phyloP scores from a whole-genome alignment of 2,797 vertebrate species.

The Gymnocypris eckloni region DNA sequence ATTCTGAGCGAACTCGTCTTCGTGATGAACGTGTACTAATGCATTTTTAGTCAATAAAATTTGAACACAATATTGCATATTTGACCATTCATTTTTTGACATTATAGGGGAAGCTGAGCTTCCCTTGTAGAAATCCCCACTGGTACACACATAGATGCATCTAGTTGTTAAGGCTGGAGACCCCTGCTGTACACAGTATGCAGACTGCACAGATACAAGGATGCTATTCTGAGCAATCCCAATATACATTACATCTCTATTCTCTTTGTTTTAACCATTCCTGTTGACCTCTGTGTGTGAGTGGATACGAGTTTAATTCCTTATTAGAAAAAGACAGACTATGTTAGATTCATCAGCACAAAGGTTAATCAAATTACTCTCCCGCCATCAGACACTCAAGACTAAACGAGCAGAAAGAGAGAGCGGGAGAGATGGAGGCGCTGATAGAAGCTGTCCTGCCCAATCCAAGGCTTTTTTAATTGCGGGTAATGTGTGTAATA shows the following conservation, averaged over 20 bases:
- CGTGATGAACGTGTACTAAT: too few relatives aligned
- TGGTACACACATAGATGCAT: neutral
- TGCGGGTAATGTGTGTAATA: slow-evolving; percentile 61
- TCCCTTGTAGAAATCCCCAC: too few relatives aligned
- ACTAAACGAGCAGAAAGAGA: slow-evolving; percentile 54
- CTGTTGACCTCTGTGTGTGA: slow-evolving; percentile 7
- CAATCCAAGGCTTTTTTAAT: slow-evolving; percentile 62
- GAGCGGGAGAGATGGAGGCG: slow-evolving; percentile 62
- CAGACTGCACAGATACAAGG: neutral
- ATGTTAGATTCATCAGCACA: slow-evolving; percentile 53
- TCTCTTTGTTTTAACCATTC: slow-evolving; percentile 1
- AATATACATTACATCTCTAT: neutral
- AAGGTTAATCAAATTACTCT: slow-evolving; percentile 65
- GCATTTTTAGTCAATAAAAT: too few relatives aligned
- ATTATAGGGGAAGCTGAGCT: too few relatives aligned
- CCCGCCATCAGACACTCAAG: slow-evolving; percentile 54
- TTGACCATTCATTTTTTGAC: too few relatives aligned
- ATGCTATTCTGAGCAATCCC: neutral
- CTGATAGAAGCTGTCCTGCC: slow-evolving; percentile 64
- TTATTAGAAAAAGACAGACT: slow-evolving; percentile 50
- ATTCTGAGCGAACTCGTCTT: too few relatives aligned
- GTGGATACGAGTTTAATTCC: slow-evolving; percentile 15
- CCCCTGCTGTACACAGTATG: neutral
- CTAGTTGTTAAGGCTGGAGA: neutral
- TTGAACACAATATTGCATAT: too few relatives aligned